phyloP scores from a whole-genome alignment of 2,888 invertebrate species.

The Volucella inflata region DNA sequence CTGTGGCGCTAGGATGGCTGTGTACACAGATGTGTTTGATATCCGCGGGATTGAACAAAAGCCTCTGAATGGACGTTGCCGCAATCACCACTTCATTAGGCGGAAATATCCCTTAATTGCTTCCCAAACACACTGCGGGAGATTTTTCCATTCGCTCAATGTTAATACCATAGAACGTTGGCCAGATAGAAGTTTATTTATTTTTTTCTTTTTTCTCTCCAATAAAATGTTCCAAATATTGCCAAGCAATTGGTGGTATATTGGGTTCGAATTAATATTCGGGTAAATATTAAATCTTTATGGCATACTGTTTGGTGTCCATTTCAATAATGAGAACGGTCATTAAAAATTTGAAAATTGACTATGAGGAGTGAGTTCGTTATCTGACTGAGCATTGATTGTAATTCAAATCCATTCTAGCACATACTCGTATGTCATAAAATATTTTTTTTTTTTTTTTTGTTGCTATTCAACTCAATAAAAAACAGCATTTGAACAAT shows the following conservation, averaged over 20 bases:
- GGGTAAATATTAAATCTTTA: conserved; percentile 40
- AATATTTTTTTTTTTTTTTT: neutral
- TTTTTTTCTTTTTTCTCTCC: neutral
- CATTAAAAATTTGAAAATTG: neutral
- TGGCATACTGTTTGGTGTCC: conserved; percentile 28
- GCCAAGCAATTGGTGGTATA: conserved; percentile 48
- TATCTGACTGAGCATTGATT: neutral
- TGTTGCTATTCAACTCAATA: no score
- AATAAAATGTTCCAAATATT: conserved; percentile 57
- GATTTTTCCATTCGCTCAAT: conserved; percentile 64
- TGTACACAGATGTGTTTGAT: conserved; percentile 66
- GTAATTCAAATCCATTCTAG: neutral
- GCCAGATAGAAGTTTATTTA: neutral
- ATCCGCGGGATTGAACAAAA: conserved; percentile 34
- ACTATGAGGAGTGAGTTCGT: neutral
- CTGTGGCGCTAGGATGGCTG: conserved; percentile 81
- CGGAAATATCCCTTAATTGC: conserved; percentile 84
- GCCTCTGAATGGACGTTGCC: conserved; percentile 37
- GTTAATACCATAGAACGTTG: conserved; percentile 36
- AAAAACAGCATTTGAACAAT: no score
- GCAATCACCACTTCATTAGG: conserved; percentile 82
- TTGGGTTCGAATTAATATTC: conserved; percentile 56
- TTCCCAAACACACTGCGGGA: conserved; percentile 82
- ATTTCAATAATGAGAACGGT: conserved; percentile 24
- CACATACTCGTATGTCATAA: neutral